Evolutionary conservation across 2,797 vertebrate species (phyloP).

Genomic region (Denticeps clupeoides): DNA sequence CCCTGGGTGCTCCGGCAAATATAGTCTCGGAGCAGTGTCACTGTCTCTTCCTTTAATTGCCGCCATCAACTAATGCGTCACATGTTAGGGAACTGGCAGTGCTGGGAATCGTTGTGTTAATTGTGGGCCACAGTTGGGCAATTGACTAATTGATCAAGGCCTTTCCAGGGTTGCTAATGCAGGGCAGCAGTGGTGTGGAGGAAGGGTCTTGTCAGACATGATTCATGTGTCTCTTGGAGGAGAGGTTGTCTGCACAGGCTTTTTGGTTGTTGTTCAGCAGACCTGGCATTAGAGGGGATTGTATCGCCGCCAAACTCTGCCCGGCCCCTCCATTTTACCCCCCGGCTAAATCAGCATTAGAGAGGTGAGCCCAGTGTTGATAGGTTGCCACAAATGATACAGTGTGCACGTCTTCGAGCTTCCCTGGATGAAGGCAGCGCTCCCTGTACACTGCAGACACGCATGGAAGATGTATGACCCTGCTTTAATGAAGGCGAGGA

Average conservation of each 20-base stretch:
- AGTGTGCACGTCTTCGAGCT: conserved; percentile 48
- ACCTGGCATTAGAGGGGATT: conserved; percentile 28
- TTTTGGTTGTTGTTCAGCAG: conserved; percentile 42
- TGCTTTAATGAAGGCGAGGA: conserved; percentile 56
- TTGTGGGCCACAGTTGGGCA: conserved; percentile 52
- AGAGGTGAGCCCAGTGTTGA: conserved; percentile 51
- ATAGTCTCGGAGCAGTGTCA: conserved; percentile 27
- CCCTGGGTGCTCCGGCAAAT: conserved; percentile 33
- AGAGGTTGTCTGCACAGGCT: conserved; percentile 19
- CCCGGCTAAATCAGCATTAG: conserved; percentile 61
- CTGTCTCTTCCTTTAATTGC: conserved; percentile 43
- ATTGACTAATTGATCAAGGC: conserved; percentile 64
- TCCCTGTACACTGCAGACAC: conserved; percentile 41
- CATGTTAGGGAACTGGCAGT: conserved; percentile 36
- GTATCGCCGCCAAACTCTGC: conserved; percentile 43
- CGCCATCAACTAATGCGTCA: conserved; percentile 41
- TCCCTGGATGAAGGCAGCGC: conserved; percentile 39
- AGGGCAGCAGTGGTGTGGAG: conserved; percentile 33
- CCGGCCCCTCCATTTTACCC: conserved; percentile 28
- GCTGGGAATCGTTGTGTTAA: conserved; percentile 51
- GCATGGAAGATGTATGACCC: conserved; percentile 53
- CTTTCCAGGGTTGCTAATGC: conserved; percentile 50
- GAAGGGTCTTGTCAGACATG: conserved; percentile 51
- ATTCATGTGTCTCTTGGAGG: conserved; percentile 50
- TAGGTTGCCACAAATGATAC: conserved; percentile 61